These are phyloP conservation scores for Gonioctena quinquepunctata DNA, from an alignment of 1,140 invertebrate species.

Conservation along the genomic window DNA sequence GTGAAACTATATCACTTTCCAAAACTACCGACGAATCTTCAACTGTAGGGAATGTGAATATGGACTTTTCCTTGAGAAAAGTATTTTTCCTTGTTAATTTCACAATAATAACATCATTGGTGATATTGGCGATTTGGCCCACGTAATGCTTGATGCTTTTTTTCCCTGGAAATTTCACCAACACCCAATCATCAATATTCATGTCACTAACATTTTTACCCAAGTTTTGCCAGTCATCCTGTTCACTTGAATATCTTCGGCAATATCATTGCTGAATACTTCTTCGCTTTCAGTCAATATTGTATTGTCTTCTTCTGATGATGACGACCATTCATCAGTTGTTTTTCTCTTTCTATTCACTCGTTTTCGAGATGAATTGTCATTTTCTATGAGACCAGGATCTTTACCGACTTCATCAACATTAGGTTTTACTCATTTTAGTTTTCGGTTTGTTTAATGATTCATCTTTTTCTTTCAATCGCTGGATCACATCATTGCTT, in stretches of 20 bases:
- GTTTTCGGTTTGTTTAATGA: neutral
- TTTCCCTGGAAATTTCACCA: neutral
- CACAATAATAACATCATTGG: neutral
- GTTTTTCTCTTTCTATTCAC: neutral
- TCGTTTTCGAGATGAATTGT: neutral
- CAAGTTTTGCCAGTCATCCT: constrained; percentile 12
- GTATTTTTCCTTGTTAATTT: constrained; percentile 3
- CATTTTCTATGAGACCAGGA: neutral
- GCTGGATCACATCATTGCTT: neutral
- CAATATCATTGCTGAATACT: neutral
- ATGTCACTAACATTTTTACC: constrained; percentile 9
- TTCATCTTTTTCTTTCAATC: neutral
- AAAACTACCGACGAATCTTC: neutral
- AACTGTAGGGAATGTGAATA: constrained; percentile 1
- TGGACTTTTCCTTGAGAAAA: neutral
- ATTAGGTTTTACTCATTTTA: neutral
- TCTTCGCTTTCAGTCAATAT: neutral
- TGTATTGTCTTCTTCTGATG: neutral
- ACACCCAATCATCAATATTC: neutral
- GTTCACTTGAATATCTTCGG: neutral
- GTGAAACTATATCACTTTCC: neutral
- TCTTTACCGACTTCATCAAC: neutral
- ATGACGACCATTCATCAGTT: neutral
- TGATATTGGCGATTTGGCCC: constrained; percentile 12
- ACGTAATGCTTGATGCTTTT: constrained; percentile 14